A percentile compares a stretch with the other conserved stretches of the same genome.
These are phyloP conservation scores for Diarsia mendica DNA, from an alignment of 2,888 invertebrate species.

Conservation along the genomic window DNA sequence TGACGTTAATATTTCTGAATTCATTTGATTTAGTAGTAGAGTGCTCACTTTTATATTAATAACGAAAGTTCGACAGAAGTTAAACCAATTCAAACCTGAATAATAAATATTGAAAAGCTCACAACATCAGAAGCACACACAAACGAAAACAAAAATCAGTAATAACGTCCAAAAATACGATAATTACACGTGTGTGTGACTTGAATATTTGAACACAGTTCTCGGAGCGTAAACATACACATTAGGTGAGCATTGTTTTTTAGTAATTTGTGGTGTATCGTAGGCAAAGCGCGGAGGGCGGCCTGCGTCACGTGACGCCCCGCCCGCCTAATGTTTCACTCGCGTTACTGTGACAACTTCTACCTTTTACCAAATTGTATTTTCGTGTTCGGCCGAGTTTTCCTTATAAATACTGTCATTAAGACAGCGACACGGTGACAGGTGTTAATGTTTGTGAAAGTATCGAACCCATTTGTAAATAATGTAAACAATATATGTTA, in stretches of 20 bases:
- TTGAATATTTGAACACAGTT: slow-evolving; percentile 71
- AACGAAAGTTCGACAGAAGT: neutral
- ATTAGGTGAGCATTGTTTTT: slow-evolving; percentile 76
- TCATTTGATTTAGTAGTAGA: neutral
- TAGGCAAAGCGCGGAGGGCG: slow-evolving; percentile 71
- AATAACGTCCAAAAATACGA: slow-evolving; percentile 55
- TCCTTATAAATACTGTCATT: slow-evolving; percentile 90
- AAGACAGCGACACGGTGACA: slow-evolving; percentile 87
- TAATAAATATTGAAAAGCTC: slow-evolving; percentile 1
- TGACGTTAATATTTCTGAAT: slow-evolving; percentile 30
- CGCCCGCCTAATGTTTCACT: slow-evolving; percentile 87
- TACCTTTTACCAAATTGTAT: slow-evolving; percentile 90
- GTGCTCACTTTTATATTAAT: neutral
- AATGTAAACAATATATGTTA: slow-evolving; percentile 79
- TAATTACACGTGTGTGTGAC: slow-evolving; percentile 60
- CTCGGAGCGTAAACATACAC: slow-evolving; percentile 70
- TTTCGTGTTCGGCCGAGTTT: slow-evolving; percentile 89
- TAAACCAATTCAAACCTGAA: neutral
- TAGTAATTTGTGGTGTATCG: slow-evolving; percentile 78
- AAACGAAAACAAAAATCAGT: slow-evolving; percentile 38
- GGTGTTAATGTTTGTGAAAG: slow-evolving; percentile 86
- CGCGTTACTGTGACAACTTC: slow-evolving; percentile 88
- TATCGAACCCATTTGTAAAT: slow-evolving; percentile 83
- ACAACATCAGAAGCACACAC: slow-evolving; percentile 28
- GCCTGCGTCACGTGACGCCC: slow-evolving; percentile 76